phyloP scores from a whole-genome alignment of 2,113 vertebrate species.

The Lates calcarifer region DNA sequence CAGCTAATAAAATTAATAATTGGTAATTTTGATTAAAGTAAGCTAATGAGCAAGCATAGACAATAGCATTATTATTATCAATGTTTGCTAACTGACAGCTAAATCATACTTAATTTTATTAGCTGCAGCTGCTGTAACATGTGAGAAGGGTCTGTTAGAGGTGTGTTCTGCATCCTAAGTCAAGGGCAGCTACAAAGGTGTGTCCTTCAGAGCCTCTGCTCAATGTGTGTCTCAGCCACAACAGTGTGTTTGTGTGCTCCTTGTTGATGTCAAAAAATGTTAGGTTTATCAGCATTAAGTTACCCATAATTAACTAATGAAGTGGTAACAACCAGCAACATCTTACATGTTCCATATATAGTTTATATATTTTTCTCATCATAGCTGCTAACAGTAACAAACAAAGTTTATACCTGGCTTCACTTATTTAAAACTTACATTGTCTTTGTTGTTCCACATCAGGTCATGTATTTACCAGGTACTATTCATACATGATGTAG shows the following conservation, averaged over 20 bases:
- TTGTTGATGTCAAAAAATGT: background rate
- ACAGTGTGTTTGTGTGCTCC: background rate
- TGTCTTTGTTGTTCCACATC: background rate
- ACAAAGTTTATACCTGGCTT: background rate
- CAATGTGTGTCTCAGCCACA: background rate
- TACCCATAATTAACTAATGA: background rate
- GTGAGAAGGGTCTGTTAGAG: conserved; percentile 1
- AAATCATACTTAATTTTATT: conserved; percentile 45
- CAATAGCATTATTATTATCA: conserved; percentile 40
- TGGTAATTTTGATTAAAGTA: conserved; percentile 54
- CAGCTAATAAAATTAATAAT: conserved; percentile 61
- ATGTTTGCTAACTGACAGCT: conserved; percentile 45
- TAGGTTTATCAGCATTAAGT: background rate
- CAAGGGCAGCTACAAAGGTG: conserved; percentile 18
- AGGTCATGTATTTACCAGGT: background rate
- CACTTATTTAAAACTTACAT: background rate
- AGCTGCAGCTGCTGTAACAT: conserved; percentile 45
- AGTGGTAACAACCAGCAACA: background rate
- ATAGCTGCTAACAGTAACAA: background rate
- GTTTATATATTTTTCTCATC: background rate
- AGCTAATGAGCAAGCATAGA: conserved; percentile 40
- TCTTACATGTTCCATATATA: background rate
- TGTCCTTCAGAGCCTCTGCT: conserved; percentile 39
- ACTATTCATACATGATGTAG: background rate
- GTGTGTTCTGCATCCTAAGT: conserved; percentile 22